Base-by-base conservation (phyloP, 2,113 vertebrate species). In the Myiopsitta monachus region DNA sequence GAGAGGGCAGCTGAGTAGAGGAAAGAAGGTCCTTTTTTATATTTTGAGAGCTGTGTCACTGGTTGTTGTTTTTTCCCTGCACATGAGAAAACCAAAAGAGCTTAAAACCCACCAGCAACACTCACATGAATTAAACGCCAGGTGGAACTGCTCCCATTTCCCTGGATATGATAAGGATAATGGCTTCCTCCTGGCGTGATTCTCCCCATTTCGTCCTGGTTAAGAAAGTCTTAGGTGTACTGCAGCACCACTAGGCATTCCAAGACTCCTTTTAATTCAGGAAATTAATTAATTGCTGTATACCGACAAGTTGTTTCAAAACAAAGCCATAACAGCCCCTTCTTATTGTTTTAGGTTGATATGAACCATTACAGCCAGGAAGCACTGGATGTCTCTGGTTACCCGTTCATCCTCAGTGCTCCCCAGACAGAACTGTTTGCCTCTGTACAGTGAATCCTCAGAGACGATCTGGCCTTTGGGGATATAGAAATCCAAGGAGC, bases 111-210 rank as follows among this genome's bases (percentile, higher is more conserved):
- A 69, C 24, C 74, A 84, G 19, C n/a, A 49, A 66, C 63, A 63
- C 17, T 91, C 90, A 82, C 52, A 72, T 76, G 62, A 87, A 92
- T 78, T 47, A 95, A 91, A 95, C 0, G 0, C 57, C 83, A 90
- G 77, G 94, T 95, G 83, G 86, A 96, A 95, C 66, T 88, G 38
- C 88, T 96, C 57, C 76, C 30, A 24, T 87, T 90, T 95, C 92
- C 69, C 66, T 76, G 90, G 49, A 47, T 82, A 49, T 0, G 2
- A 82, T 64, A 82, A 82, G 26, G 24, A 72, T 87, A 88, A 93
- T 41, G 38, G 43, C 27, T 76, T 92, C 73, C 31, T 84, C 39
- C 83, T 82, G 77, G 30, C 0, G 1, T 66, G 36, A 57, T 72
- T 75, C 64, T 90, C 52, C 77, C 36, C 24, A 47, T 82, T 84